Evolutionary conservation across 2,797 vertebrate genomes (phyloP).

Genomic region (Microtus californicus): DNA sequence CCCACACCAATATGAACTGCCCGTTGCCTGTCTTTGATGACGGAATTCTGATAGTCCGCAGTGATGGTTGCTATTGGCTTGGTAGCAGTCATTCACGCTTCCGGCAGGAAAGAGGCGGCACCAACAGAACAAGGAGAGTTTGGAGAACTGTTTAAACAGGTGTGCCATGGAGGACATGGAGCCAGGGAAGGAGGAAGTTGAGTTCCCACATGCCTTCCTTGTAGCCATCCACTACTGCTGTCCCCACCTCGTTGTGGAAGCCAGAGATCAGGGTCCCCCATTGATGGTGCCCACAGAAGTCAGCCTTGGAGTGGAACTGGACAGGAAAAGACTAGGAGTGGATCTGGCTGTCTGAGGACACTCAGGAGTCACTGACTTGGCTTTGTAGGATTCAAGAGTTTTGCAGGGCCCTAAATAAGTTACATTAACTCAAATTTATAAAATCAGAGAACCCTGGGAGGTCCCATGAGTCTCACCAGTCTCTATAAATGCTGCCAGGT

Average conservation of each 20-base stretch:
- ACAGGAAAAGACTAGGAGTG: not conserved
- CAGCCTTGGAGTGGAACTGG: not conserved
- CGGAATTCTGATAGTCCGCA: not conserved
- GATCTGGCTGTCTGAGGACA: not conserved
- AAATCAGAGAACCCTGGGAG: conserved; percentile 7
- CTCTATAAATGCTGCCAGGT: not conserved
- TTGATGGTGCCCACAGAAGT: not conserved
- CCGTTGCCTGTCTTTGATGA: not conserved
- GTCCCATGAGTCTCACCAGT: not conserved
- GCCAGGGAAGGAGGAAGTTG: not conserved
- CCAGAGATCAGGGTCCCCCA: not conserved
- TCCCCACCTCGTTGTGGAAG: not conserved
- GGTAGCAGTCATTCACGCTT: not conserved
- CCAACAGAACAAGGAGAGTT: not conserved
- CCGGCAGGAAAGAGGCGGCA: conserved; percentile 43
- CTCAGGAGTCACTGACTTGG: not conserved
- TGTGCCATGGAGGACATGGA: not conserved
- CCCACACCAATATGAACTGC: not conserved
- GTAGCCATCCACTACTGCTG: not conserved
- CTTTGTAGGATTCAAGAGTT: not conserved
- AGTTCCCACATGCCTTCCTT: not conserved
- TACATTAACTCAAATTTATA: not conserved
- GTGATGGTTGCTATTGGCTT: conserved; percentile 7
- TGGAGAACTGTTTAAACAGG: not conserved
- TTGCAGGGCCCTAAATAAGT: not conserved